Evolutionary conservation across 2,797 vertebrate species (phyloP), one percentile per base, ranked within the genome.

Genomic region (Eidolon dupreanum): DNA sequence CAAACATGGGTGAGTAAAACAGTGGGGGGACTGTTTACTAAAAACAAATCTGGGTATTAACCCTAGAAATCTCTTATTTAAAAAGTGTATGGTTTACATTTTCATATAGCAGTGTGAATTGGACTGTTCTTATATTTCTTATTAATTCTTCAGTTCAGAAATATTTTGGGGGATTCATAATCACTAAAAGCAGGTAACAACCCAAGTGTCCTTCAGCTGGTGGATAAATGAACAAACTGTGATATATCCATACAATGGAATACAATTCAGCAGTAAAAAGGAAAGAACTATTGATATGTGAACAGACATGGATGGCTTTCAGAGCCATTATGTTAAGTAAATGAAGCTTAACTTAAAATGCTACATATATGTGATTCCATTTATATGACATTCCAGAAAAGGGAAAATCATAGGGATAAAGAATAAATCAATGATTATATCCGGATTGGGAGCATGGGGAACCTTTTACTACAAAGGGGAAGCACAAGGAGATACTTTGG

Each of bases 1-100:
- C 99, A 92, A 99, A 99, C 97, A 99, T 99, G 99, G 99, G 99
- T 99, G 96, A 99, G 99, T 98, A 68, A 5, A 79, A 74, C 49
- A 31, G 71, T 63, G 38, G 82, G 77, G 26, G 51, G 49, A 10
- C 15, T 43, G 28, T 90, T 0, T 49, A 70, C 82, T 84, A 51
- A 65, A 92, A 74, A n/a, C 33, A 85, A 71, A 5, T 5, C 19
- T 13, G 31, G 59, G 3, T 2, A 22, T 88, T 26, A 26, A 53
- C 36, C 65, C 38, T 75, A 73, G 46, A 66, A 61, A 71, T 75
- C 26, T 17, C 26, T 94, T 61, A 49, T 43, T 93, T 94, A 26
- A 71, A 90, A 86, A 84, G 6, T 3, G 0, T 61, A 4, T 51
- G 4, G 59, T 66, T 90, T 43, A 26, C 63, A 75, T 96, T 88